These are phyloP conservation scores for Kuschelorhynchus macadamiae DNA, from an alignment of 2,888 invertebrate species.

Conservation along the genomic window DNA sequence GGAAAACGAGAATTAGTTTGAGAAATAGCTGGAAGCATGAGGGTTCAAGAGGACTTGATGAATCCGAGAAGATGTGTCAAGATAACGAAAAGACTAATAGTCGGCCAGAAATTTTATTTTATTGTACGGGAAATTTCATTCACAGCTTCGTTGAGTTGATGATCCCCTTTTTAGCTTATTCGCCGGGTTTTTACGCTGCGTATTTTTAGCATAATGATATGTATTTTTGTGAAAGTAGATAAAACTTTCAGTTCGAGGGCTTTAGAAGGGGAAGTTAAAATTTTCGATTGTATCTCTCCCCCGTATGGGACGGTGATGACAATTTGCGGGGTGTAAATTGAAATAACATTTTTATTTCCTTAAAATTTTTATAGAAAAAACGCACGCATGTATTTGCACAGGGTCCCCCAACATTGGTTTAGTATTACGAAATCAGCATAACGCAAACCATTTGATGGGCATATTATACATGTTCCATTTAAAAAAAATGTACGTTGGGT, in stretches of 20 bases:
- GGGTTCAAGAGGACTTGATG: slow-evolving; percentile 55
- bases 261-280: not conserved
- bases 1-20: slow-evolving; percentile 56
- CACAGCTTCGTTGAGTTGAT: slow-evolving; percentile 23
- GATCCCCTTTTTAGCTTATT: slow-evolving; percentile 33
- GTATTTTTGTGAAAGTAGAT: slow-evolving; percentile 13
- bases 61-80: slow-evolving; percentile 58
- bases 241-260: not conserved
- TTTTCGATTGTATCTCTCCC: not conserved
- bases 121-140: slow-evolving; percentile 49
- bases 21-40: slow-evolving; percentile 56
- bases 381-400: no score
- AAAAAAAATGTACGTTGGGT: no score
- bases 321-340: no score
- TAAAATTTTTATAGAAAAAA: no score
- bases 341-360: no score
- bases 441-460: no score
- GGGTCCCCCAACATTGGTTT: no score
- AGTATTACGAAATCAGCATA: no score
- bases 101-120: slow-evolving; percentile 54
- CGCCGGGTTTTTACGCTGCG: slow-evolving; percentile 13
- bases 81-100: slow-evolving; percentile 57
- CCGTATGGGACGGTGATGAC: not conserved
- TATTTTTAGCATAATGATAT: slow-evolving; percentile 13
- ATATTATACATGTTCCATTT: no score